Conservation (phyloP, 2,797 vertebrate species). For the Meda fulgida region DNA sequence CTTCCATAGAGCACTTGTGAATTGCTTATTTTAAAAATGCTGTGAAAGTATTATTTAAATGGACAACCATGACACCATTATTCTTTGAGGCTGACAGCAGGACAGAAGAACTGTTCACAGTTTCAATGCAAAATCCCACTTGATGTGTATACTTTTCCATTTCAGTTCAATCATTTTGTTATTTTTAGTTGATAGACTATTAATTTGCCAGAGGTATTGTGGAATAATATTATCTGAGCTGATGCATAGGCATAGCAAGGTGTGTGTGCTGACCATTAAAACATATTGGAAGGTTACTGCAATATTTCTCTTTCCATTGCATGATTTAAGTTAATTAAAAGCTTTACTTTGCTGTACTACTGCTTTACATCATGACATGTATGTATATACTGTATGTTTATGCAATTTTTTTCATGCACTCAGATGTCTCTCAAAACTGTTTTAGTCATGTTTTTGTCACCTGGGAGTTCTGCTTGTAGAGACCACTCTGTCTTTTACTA, state of each 20-base stretch:
- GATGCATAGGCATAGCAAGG: background rate
- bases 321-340: background rate
- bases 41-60: background rate
- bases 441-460: background rate
- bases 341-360: background rate
- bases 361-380: background rate
- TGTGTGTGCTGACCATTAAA: slow-evolving; percentile 5
- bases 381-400: background rate
- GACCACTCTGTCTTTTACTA: background rate
- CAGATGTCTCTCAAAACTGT: background rate
- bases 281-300: background rate
- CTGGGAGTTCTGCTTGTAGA: background rate
- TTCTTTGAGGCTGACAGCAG: background rate
- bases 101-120: background rate
- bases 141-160: background rate
- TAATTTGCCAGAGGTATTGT: background rate
- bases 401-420: background rate
- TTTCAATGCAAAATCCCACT: background rate
- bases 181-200: background rate
- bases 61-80: background rate
- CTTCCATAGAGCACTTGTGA: background rate
- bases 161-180: background rate
- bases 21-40: background rate
- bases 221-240: slow-evolving; percentile 16
- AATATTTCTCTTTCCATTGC: background rate